Conservation (phyloP, 2,797 vertebrate species). For the Poecilia wingei region DNA sequence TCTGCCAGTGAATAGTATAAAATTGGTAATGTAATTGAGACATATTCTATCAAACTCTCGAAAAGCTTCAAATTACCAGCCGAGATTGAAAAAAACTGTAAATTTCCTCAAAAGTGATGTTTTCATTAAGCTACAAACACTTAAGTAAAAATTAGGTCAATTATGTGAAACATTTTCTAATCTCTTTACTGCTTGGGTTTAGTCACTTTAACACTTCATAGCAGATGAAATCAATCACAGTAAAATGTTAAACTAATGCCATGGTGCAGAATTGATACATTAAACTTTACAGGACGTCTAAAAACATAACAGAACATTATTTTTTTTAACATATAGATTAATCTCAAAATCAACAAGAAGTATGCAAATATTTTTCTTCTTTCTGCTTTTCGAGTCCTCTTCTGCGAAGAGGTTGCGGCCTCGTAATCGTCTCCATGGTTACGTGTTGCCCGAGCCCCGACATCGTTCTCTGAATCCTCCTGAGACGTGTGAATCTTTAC, state of each 20-base stretch:
- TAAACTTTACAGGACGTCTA: neutral
- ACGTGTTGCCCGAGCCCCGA: neutral
- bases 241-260: neutral
- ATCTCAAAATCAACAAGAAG: neutral
- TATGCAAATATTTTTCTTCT: neutral
- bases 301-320: neutral
- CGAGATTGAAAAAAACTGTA: neutral
- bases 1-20: too few relatives aligned
- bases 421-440: neutral
- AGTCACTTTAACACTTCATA: neutral
- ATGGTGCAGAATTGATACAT: neutral
- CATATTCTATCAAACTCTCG: neutral
- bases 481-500: conserved; percentile 19
- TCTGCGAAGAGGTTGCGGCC: neutral
- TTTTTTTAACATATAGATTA: neutral
- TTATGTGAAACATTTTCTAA: neutral
- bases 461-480: neutral
- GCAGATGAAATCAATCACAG: neutral
- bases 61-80: neutral
- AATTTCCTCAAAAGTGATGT: neutral
- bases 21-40: neutral
- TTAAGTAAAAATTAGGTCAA: neutral
- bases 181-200: neutral
- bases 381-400: neutral
- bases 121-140: neutral